Conservation (phyloP, 2,797 vertebrate species). For the Scolopax rusticola region DNA sequence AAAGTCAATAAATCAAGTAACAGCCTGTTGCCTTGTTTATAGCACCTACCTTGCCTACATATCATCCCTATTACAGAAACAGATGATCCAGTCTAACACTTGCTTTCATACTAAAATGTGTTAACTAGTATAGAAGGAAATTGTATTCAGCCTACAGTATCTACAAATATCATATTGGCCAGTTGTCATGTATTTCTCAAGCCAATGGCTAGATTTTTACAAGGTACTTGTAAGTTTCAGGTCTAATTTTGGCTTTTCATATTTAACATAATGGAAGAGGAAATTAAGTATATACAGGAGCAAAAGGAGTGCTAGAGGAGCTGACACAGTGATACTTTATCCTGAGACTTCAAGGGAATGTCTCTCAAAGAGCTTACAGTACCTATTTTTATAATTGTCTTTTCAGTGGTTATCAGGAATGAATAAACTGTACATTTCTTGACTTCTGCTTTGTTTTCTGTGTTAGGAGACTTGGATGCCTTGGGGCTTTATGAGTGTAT, state of each 20-base stretch:
- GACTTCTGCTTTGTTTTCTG: not conserved
- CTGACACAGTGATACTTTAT: not conserved
- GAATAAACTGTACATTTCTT: not conserved
- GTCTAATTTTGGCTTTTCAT: not conserved
- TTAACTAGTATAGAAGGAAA: not conserved
- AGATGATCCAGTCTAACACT: not conserved
- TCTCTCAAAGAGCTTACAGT: not conserved
- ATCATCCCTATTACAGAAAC: not conserved
- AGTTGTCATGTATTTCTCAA: not conserved
- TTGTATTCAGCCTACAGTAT: not conserved
- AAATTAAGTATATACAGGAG: not conserved
- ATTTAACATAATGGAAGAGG: not conserved
- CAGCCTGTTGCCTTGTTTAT: not conserved
- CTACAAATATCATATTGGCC: not conserved
- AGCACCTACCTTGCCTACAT: not conserved
- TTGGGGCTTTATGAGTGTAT: not conserved
- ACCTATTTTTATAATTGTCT: not conserved
- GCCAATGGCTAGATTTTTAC: not conserved
- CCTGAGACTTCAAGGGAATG: not conserved
- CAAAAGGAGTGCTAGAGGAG: not conserved
- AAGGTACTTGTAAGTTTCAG: not conserved
- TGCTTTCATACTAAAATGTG: not conserved
- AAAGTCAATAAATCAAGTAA: not conserved
- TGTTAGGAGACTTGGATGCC: not conserved
- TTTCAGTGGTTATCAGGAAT: not conserved